Percentiles rank a stretch among this genome's conserved stretches.
phyloP scores from a whole-genome alignment of 2,113 vertebrate genomes.

The Thermophis baileyi region DNA sequence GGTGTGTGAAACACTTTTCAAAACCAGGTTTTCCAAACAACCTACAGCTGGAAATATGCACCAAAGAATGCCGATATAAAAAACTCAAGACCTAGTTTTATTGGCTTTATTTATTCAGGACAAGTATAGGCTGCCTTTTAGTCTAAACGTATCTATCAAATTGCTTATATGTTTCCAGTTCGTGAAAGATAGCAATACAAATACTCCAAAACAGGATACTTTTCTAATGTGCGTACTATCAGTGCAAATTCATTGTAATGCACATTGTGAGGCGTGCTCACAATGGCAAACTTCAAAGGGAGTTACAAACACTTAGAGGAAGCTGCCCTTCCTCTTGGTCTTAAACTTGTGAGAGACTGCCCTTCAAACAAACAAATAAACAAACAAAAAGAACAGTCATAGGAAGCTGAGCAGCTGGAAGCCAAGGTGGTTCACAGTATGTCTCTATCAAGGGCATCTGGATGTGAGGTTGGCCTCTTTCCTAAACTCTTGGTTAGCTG shows the following conservation, averaged over 20 bases:
- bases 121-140: not conserved
- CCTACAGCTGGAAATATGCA: not conserved
- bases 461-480: slow-evolving; percentile 70
- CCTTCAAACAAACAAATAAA: slow-evolving; percentile 33
- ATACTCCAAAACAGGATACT: not conserved
- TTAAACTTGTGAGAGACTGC: slow-evolving; percentile 51
- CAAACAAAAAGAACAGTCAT: slow-evolving; percentile 8
- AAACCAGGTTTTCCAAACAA: not conserved
- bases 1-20: not conserved
- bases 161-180: not conserved
- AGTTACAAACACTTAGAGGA: not conserved
- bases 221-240: not conserved
- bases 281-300: not conserved
- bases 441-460: slow-evolving; percentile 68
- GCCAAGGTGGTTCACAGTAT: slow-evolving; percentile 56
- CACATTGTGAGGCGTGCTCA: not conserved
- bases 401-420: slow-evolving; percentile 66
- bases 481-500: slow-evolving; percentile 64
- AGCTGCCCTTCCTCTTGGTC: slow-evolving; percentile 48
- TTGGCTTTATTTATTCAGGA: not conserved
- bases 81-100: not conserved
- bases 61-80: not conserved
- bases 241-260: not conserved
- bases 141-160: not conserved
- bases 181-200: slow-evolving; percentile 7